Conservation (phyloP, 2,113 vertebrate genomes). For the Cavia aperea region DNA sequence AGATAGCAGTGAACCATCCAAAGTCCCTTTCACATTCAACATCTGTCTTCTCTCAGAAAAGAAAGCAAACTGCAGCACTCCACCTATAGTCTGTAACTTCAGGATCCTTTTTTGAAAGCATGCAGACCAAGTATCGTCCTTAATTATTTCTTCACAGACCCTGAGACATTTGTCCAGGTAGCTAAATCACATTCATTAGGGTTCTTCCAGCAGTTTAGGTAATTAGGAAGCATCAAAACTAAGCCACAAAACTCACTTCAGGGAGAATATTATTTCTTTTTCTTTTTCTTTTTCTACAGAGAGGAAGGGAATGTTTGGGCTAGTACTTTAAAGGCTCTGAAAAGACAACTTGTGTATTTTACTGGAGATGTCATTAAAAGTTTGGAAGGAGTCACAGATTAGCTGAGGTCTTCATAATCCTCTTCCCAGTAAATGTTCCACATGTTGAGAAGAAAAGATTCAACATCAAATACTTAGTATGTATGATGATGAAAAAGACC, state of each 20-base stretch:
- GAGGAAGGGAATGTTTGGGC: not conserved
- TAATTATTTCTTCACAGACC: not conserved
- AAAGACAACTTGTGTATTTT: not conserved
- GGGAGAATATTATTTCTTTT: not conserved
- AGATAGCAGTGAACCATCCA: not conserved
- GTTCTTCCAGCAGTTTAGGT: not conserved
- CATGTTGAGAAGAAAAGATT: not conserved
- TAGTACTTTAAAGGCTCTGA: not conserved
- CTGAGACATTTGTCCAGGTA: not conserved
- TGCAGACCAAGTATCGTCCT: not conserved
- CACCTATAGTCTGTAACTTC: not conserved
- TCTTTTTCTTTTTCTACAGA: not conserved
- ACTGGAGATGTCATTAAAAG: not conserved
- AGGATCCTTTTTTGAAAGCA: not conserved
- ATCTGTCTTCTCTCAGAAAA: not conserved
- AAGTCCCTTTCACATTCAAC: not conserved
- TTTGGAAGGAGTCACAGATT: not conserved
- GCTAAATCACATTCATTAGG: not conserved
- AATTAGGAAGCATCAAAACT: not conserved
- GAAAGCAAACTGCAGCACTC: not conserved
- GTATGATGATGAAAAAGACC: not conserved
- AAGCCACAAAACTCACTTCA: not conserved
- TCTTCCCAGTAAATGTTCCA: not conserved
- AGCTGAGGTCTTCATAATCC: not conserved
- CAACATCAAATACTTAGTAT: not conserved